These are phyloP conservation scores for Arrhopalites spinosus DNA, from an alignment of 2,888 invertebrate genomes.

Conservation along the genomic window DNA sequence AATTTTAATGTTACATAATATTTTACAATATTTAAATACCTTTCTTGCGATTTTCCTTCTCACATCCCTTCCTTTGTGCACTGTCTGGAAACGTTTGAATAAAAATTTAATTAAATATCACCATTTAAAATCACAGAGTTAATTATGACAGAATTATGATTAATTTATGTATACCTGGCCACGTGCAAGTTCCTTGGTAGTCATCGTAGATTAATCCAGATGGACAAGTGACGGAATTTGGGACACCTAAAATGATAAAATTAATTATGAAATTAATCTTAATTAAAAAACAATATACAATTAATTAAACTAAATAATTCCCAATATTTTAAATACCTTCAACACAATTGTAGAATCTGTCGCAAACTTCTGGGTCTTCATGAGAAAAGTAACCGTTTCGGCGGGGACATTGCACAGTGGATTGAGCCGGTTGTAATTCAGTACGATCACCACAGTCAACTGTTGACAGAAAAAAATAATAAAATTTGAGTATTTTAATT, in stretches of 20 bases:
- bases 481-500: background rate
- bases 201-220: slow-evolving; percentile 88
- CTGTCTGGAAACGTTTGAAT: slow-evolving; percentile 82
- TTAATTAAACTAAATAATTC: too few relatives aligned
- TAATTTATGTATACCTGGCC: slow-evolving; percentile 65
- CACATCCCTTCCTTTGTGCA: slow-evolving; percentile 55
- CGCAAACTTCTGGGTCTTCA: slow-evolving; percentile 79
- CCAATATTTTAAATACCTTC: too few relatives aligned
- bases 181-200: slow-evolving; percentile 85
- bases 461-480: slow-evolving; percentile 62
- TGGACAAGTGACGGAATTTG: slow-evolving; percentile 80
- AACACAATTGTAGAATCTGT: slow-evolving; percentile 76
- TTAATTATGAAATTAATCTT: too few relatives aligned
- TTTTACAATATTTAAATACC: slow-evolving; percentile 12
- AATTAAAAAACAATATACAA: too few relatives aligned
- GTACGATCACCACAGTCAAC: slow-evolving; percentile 87
- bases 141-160: too few relatives aligned
- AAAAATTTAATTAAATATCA: background rate
- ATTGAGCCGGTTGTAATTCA: slow-evolving; percentile 79
- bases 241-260: slow-evolving; percentile 63
- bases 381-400: slow-evolving; percentile 90
- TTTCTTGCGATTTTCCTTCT: slow-evolving; percentile 55
- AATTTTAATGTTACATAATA: background rate
- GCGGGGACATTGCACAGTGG: slow-evolving; percentile 75
- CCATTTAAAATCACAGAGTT: too few relatives aligned